phyloP scores from a whole-genome alignment of 1,140 invertebrate species.

The Planococcus citri region DNA sequence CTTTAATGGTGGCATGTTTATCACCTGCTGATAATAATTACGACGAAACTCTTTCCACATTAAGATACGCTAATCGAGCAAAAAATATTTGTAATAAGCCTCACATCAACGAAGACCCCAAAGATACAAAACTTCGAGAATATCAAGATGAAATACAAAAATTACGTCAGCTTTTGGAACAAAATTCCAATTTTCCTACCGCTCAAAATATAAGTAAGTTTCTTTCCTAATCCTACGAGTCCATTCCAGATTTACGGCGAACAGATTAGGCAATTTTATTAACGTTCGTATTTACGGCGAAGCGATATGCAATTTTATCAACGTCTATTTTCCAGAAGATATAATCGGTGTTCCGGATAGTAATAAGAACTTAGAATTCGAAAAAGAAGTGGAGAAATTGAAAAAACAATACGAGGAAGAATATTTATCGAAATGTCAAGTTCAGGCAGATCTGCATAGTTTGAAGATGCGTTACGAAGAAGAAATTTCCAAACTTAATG shows the following conservation, averaged over 20 bases:
- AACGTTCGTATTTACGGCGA: too few relatives aligned
- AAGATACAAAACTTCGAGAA: constrained; percentile 73
- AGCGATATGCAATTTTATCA: too few relatives aligned
- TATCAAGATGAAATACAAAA: constrained; percentile 78
- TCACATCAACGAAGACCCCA: constrained; percentile 85
- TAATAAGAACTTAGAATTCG: constrained; percentile 31
- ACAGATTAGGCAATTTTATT: too few relatives aligned
- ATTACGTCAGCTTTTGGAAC: constrained; percentile 52
- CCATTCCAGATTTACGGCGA: too few relatives aligned
- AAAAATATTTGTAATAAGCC: constrained; percentile 92
- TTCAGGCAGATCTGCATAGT: constrained; percentile 36
- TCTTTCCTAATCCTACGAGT: too few relatives aligned
- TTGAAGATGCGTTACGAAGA: constrained; percentile 37
- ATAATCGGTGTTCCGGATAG: background rate
- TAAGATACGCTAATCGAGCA: constrained; percentile 78
- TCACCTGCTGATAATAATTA: constrained; percentile 80
- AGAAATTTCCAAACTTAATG: background rate
- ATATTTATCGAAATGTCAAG: constrained; percentile 36
- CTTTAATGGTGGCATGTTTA: constrained; percentile 86
- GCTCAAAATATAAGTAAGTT: background rate
- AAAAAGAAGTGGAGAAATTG: constrained; percentile 37
- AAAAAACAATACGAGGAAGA: constrained; percentile 37
- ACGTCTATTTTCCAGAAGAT: too few relatives aligned
- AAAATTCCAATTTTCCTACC: constrained; percentile 12
- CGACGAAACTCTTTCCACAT: constrained; percentile 78